Percentiles rank a stretch among this genome's conserved stretches.
Evolutionary conservation across 2,888 invertebrate genomes (phyloP).

Genomic region (Lepas anatifera): DNA sequence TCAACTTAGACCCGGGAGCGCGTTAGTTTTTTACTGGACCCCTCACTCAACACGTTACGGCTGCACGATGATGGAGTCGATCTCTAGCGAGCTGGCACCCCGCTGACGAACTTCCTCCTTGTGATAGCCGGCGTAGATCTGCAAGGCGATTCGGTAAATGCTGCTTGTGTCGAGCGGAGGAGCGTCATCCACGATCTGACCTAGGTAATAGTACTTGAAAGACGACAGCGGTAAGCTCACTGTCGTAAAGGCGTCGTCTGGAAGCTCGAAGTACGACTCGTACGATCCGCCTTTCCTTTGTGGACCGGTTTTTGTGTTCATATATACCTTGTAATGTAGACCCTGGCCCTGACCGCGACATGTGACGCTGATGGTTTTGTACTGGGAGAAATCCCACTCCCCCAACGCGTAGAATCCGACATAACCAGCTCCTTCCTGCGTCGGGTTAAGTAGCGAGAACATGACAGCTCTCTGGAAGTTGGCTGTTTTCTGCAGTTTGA

Average conservation of each 20-base stretch:
- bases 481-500: conserved; percentile 46
- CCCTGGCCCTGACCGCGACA: conserved; percentile 48
- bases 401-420: conserved; percentile 46
- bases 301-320: conserved; percentile 44
- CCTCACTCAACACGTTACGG: too few relatives aligned
- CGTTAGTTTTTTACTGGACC: too few relatives aligned
- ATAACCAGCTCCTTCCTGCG: conserved; percentile 53
- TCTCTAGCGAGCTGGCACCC: conserved; percentile 50
- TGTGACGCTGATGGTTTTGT: conserved; percentile 40
- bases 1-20: too few relatives aligned
- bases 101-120: conserved; percentile 47
- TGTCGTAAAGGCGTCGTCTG: conserved; percentile 41
- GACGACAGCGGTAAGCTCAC: conserved; percentile 42
- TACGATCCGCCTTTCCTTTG: conserved; percentile 47
- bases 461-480: conserved; percentile 48
- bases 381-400: conserved; percentile 40
- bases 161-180: conserved; percentile 42
- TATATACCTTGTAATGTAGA: conserved; percentile 46
- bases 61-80: conserved; percentile 43
- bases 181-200: conserved; percentile 37
- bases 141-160: conserved; percentile 49
- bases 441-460: conserved; percentile 51
- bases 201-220: conserved; percentile 50
- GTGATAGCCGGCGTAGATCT: conserved; percentile 54
- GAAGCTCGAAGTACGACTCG: conserved; percentile 45